Conservation (phyloP, 2,888 invertebrate genomes). For the Xiphydria camelus region DNA sequence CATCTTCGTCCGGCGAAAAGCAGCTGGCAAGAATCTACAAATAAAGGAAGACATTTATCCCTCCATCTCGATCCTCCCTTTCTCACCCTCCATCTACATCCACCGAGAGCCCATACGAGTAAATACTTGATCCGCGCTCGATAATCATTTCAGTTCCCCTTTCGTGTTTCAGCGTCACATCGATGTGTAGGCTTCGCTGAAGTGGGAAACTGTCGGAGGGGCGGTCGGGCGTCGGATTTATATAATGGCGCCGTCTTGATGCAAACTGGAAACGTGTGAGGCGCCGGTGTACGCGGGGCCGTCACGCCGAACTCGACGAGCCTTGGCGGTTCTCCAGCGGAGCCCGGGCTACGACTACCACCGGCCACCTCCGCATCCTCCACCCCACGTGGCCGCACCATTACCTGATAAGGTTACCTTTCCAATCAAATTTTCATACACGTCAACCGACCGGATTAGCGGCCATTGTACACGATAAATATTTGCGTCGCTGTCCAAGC, state of each 20-base stretch:
- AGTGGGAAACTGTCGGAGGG: slow-evolving; percentile 17
- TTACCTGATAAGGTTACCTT: slow-evolving; percentile 51
- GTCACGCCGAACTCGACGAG: slow-evolving; percentile 41
- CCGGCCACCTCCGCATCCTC: slow-evolving; percentile 45
- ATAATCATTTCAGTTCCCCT: background rate
- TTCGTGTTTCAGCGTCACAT: slow-evolving; percentile 9
- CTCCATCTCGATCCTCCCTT: too few species aligned
- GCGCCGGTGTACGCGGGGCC: slow-evolving; percentile 33
- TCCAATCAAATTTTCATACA: slow-evolving; percentile 24
- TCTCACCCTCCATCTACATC: too few species aligned
- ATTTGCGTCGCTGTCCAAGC: too few species aligned
- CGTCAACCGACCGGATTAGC: too few species aligned
- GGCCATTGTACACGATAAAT: too few species aligned
- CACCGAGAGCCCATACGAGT: too few species aligned
- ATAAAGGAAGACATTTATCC: too few species aligned
- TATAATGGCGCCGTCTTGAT: slow-evolving; percentile 46
- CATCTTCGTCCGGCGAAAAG: too few species aligned
- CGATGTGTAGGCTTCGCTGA: slow-evolving; percentile 20
- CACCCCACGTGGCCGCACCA: slow-evolving; percentile 55
- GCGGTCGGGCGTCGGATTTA: slow-evolving; percentile 19
- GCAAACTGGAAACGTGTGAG: slow-evolving; percentile 34
- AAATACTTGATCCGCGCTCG: too few species aligned
- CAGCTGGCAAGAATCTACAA: too few species aligned
- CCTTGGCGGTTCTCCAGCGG: slow-evolving; percentile 33
- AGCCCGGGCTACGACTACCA: slow-evolving; percentile 8